These are phyloP conservation scores for Phrynocephalus guinanensis DNA, from an alignment of 2,797 vertebrate species.

Conservation along the genomic window DNA sequence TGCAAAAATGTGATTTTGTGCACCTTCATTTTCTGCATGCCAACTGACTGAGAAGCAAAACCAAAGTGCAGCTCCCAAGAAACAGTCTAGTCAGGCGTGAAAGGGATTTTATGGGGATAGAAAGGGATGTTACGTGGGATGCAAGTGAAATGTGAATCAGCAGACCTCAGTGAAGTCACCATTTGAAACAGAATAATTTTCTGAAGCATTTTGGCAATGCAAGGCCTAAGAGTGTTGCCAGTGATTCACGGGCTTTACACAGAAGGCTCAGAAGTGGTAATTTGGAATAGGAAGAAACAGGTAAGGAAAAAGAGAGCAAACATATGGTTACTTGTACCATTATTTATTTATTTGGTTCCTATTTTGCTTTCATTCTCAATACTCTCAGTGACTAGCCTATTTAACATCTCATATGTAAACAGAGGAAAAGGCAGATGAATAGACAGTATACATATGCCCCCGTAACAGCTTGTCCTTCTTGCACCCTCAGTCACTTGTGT, in stretches of 20 bases:
- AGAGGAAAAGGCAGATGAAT: neutral
- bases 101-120: too few species aligned
- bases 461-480: neutral
- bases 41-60: too few species aligned
- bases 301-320: neutral
- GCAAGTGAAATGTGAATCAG: too few species aligned
- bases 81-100: neutral
- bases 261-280: neutral
- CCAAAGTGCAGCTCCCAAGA: neutral
- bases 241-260: neutral
- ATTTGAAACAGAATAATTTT: too few species aligned
- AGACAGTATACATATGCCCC: neutral
- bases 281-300: neutral
- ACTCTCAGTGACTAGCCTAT: neutral
- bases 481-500: neutral
- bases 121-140: neutral
- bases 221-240: neutral
- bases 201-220: neutral
- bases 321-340: neutral
- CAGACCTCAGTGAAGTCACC: neutral
- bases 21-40: too few species aligned
- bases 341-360: conserved; percentile 6
- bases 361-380: neutral
- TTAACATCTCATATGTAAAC: neutral
- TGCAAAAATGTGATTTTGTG: too few species aligned